A percentile compares a stretch with the other conserved stretches of the same genome.
Evolutionary conservation across 2,888 invertebrate genomes (phyloP).

Genomic region (Pyrrhosoma nymphula): DNA sequence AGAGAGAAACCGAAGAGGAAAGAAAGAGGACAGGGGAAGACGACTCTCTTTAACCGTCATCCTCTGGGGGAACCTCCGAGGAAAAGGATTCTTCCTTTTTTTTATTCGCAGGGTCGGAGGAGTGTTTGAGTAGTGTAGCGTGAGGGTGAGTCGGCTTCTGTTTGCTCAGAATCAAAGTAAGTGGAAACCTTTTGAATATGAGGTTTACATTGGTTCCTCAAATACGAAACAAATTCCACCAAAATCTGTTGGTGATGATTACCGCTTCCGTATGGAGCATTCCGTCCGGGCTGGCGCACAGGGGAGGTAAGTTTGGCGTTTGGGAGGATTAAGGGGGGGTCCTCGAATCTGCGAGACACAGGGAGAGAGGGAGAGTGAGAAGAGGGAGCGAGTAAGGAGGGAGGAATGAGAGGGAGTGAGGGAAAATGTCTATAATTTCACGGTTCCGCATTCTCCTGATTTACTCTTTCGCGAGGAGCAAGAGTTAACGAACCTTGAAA

Average conservation of each 20-base stretch:
- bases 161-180: conserved; percentile 59
- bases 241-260: conserved; percentile 45
- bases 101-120: neutral
- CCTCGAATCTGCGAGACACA: neutral
- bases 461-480: neutral
- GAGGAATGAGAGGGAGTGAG: neutral
- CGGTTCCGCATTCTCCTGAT: neutral
- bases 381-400: neutral
- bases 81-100: neutral
- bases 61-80: neutral
- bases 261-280: neutral
- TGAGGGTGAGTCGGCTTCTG: conserved; percentile 18
- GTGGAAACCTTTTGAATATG: conserved; percentile 66
- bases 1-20: neutral
- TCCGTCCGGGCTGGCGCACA: neutral
- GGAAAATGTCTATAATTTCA: conserved; percentile 30
- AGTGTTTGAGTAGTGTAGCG: conserved; percentile 47
- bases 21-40: neutral
- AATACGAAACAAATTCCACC: conserved; percentile 56
- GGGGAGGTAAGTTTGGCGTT: neutral
- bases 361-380: neutral
- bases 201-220: conserved; percentile 58
- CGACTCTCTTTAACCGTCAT: neutral
- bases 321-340: neutral
- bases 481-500: neutral